phyloP scores from a whole-genome alignment of 2,113 vertebrate species.

The Hydrochoerus hydrochaeris region DNA sequence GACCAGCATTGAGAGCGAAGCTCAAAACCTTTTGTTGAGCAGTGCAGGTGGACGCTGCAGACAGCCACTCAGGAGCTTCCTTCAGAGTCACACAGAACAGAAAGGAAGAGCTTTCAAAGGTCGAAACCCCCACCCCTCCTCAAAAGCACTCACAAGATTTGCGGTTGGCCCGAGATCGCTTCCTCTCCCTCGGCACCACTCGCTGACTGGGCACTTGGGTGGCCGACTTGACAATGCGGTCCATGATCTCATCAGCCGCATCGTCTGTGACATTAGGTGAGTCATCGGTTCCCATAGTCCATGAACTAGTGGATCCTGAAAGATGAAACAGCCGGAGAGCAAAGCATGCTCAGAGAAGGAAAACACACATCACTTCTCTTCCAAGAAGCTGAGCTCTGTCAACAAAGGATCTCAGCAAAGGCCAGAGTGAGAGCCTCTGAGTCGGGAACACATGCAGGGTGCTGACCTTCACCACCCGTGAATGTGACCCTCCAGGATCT shows the following conservation, averaged over 20 bases:
- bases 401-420: neutral
- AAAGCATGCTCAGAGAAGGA: neutral
- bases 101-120: neutral
- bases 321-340: slow-evolving; percentile 9
- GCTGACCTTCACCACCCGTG: neutral
- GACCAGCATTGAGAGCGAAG: neutral
- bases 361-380: neutral
- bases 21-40: neutral
- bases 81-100: neutral
- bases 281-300: slow-evolving; percentile 91
- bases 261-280: slow-evolving; percentile 92
- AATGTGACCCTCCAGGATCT: neutral
- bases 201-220: slow-evolving; percentile 96
- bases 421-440: too few species aligned
- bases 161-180: slow-evolving; percentile 94
- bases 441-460: neutral
- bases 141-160: slow-evolving; percentile 93
- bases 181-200: slow-evolving; percentile 94
- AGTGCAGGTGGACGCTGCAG: neutral
- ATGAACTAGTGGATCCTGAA: slow-evolving; percentile 90
- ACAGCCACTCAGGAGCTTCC: neutral
- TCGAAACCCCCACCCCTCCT: neutral
- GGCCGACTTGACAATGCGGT: slow-evolving; percentile 97
- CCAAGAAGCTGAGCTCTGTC: neutral
- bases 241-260: slow-evolving; percentile 98